Evolutionary conservation across 1,140 invertebrate genomes (phyloP).

Genomic region (Pseudobourletiella spinata): DNA sequence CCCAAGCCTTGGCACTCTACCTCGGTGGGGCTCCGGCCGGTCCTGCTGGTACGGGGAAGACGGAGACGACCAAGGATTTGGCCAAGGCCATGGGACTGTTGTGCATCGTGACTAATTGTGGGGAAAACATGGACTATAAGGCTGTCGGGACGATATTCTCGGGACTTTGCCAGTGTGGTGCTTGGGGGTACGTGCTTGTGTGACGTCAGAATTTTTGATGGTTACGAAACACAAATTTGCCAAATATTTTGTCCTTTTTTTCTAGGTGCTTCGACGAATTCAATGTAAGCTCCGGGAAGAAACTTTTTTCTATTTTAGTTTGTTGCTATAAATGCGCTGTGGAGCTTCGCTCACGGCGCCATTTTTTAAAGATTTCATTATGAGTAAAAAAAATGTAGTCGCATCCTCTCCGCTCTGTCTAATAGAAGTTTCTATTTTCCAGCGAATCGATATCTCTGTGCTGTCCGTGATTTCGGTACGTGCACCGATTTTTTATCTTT

Average conservation of each 20-base stretch:
- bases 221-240: not conserved
- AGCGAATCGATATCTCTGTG: constrained; percentile 74
- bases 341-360: no score
- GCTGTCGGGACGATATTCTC: constrained; percentile 75
- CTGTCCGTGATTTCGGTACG: constrained; percentile 70
- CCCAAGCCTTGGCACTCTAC: constrained; percentile 79
- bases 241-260: constrained; percentile 24
- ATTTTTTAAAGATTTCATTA: no score
- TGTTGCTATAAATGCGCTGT: no score
- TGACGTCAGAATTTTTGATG: not conserved
- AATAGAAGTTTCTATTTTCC: no score
- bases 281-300: constrained; percentile 53
- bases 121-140: constrained; percentile 80
- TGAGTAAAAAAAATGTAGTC: no score
- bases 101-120: constrained; percentile 84
- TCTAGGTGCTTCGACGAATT: constrained; percentile 72
- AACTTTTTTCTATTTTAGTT: no score
- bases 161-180: constrained; percentile 64
- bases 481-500: not conserved
- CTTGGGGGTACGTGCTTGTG: constrained; percentile 63
- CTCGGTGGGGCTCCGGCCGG: constrained; percentile 77
- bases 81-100: constrained; percentile 77
- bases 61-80: constrained; percentile 81
- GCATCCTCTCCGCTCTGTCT: no score
- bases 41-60: constrained; percentile 67